Base-by-base conservation (phyloP, 1,140 invertebrate species). In the Drosophila tropicalis region DNA sequence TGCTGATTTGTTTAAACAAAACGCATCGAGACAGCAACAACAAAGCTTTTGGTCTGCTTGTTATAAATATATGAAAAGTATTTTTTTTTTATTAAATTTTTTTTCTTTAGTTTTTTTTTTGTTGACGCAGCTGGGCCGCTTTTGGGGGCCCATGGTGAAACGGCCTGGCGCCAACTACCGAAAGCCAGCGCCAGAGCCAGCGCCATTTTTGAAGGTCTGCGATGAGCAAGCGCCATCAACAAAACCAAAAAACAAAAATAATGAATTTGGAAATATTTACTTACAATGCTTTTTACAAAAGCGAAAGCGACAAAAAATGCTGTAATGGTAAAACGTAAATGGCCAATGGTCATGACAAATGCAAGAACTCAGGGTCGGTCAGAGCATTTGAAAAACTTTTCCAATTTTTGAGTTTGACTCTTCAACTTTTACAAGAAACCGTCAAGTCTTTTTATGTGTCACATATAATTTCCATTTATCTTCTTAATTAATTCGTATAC, bases 1-100 rank as follows among this genome's bases (percentile, higher is more conserved):
- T 73, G 81, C 81, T 84, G 81, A 84, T 80, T 80, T 80, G 76
- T 67, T 84, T 66, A 84, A 84, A 80, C 62, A 67, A 79, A 76
- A 70, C 55, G 61, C 36, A 72, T 74, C 15, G 15, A 47, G 29
- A 39, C 36, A 34, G 29, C 32, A 15, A 39, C 32, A 58, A 51
- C 44, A 51, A 51, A 51, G 17, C 44, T 51, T 22, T 22, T 6
- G 44, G 7, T 22, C 17, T 12, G 44, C n/a, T 51, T 51, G 44
- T 22, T 51, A 17, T 67, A 62, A 54, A 36, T 57, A 63, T 72
- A 34, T 56, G 41, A 36, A 41, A 55, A n/a, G n/a, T n/a, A n/a
- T n/a, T 39, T 9, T 25, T 60, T 66, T 65, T 60, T 67, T 47
- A 6, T 47, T 9, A 4, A 22, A 12, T 22, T 61, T 19, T 70